These are phyloP conservation scores for Tachyglossus aculeatus DNA, from an alignment of 2,797 vertebrate species.

Conservation along the genomic window DNA sequence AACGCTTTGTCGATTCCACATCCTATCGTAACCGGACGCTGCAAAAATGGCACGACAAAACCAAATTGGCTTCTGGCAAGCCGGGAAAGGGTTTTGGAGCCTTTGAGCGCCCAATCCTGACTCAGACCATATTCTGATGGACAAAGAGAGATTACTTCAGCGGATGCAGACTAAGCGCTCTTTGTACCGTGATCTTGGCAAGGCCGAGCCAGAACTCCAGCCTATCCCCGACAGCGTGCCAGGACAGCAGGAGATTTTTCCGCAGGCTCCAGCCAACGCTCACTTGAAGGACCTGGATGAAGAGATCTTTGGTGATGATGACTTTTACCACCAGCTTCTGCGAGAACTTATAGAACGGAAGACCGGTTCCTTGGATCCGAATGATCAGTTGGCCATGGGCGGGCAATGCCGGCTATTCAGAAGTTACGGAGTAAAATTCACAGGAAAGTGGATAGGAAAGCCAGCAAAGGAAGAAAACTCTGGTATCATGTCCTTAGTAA, in stretches of 20 bases:
- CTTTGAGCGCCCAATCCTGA: slow-evolving; percentile 88
- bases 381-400: too few species aligned
- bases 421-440: too few species aligned
- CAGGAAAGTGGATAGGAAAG: too few species aligned
- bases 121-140: slow-evolving; percentile 92
- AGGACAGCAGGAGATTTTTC: too few species aligned
- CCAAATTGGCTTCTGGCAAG: slow-evolving; percentile 86
- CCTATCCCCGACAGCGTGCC: slow-evolving; percentile 41
- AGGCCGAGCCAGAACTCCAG: slow-evolving; percentile 57
- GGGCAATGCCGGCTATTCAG: too few species aligned
- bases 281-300: too few species aligned
- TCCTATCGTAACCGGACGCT: slow-evolving; percentile 79
- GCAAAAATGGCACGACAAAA: slow-evolving; percentile 96
- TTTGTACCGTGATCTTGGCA: slow-evolving; percentile 86
- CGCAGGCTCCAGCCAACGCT: too few species aligned
- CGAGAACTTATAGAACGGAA: too few species aligned
- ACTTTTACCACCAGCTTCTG: too few species aligned
- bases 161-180: slow-evolving; percentile 91
- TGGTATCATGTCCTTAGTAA: too few species aligned
- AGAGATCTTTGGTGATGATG: slow-evolving; percentile 15
- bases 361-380: too few species aligned
- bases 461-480: too few species aligned
- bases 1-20: slow-evolving; percentile 85
- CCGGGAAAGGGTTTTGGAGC: slow-evolving; percentile 85
- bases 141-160: slow-evolving; percentile 86